phyloP scores from a whole-genome alignment of 1,140 invertebrate species.

The Akabosia matsudoensis region DNA sequence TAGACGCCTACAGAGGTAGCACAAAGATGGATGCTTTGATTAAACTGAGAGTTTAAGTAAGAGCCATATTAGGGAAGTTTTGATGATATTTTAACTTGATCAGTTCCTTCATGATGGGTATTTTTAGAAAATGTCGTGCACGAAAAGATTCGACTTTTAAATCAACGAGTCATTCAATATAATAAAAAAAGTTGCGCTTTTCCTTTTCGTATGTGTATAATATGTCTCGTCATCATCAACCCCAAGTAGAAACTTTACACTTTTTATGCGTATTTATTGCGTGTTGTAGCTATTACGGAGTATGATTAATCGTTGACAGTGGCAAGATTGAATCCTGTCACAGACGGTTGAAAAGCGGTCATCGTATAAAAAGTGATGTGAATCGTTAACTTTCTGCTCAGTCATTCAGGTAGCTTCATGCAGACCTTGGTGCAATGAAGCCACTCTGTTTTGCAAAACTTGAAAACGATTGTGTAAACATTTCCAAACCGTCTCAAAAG shows the following conservation, averaged over 20 bases:
- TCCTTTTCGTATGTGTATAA: background rate
- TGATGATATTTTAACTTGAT: background rate
- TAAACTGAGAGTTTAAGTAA: background rate
- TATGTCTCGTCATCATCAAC: background rate
- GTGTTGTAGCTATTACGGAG: no score
- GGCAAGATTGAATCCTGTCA: conserved; percentile 17
- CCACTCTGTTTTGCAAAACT: background rate
- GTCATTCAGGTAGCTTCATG: background rate
- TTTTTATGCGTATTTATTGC: background rate
- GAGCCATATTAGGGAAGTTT: background rate
- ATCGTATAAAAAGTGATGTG: conserved; percentile 17
- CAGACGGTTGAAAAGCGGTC: conserved; percentile 13
- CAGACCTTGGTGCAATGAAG: background rate
- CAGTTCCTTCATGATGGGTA: background rate
- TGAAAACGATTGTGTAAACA: background rate
- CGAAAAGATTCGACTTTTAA: background rate
- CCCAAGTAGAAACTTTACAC: background rate
- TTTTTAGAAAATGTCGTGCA: background rate
- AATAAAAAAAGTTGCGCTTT: background rate
- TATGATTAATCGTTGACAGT: conserved; percentile 1
- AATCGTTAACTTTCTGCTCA: conserved; percentile 15
- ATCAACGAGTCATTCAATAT: conserved; percentile 12
- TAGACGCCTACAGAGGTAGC: no score
- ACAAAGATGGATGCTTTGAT: background rate
- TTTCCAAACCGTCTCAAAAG: background rate